Conservation (phyloP, 2,888 invertebrate species). For the Conus canariensis region DNA sequence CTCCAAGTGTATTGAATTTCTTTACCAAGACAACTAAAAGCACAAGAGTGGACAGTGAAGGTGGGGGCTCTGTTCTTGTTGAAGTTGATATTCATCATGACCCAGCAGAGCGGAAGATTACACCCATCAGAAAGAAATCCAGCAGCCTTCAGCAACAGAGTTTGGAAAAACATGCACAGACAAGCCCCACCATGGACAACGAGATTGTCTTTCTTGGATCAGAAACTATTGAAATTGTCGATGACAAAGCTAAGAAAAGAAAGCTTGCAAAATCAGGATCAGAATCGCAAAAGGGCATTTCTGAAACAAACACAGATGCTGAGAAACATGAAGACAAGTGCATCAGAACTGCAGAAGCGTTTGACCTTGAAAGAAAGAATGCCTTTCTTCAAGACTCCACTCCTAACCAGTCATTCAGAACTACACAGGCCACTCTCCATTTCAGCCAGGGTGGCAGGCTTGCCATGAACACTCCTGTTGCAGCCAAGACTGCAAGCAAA, state of each 20-base stretch:
- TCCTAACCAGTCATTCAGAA: not conserved
- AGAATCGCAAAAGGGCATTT: not conserved
- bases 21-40: constrained; percentile 14
- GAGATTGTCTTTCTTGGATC: constrained; percentile 38
- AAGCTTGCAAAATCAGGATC: not conserved
- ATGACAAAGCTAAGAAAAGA: not conserved
- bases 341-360: not conserved
- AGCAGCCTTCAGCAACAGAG: not conserved
- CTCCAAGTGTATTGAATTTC: constrained; percentile 35
- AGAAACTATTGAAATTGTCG: constrained; percentile 30
- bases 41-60: not conserved
- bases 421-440: constrained; percentile 34
- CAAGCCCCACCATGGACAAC: not conserved
- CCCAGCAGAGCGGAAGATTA: not conserved
- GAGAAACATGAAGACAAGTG: not conserved
- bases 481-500: not conserved
- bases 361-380: not conserved
- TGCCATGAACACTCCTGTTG: constrained; percentile 26
- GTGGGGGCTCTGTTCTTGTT: not conserved
- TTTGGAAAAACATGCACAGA: not conserved
- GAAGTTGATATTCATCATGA: constrained; percentile 21
- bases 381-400: constrained; percentile 4
- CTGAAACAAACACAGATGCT: not conserved
- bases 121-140: not conserved
- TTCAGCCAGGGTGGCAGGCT: constrained; percentile 30